Evolutionary conservation across 2,113 vertebrate genomes (phyloP), one percentile per base, ranked within the genome.

Genomic region (Pseudorectes ferrugineus): DNA sequence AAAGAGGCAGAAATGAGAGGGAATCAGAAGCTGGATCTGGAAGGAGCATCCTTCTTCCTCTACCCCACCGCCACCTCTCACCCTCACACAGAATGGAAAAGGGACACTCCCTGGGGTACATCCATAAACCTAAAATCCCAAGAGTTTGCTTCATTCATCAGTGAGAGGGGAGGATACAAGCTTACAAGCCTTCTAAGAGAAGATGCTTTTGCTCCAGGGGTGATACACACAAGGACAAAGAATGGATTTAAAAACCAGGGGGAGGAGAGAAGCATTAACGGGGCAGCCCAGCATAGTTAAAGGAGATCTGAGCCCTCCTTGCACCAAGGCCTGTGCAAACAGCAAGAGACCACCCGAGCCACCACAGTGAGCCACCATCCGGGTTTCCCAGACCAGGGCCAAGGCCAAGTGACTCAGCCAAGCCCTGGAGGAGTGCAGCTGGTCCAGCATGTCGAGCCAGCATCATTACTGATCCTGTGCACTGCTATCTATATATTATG

Each of bases 351-450:
- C 38, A 45, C 72, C 42, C 66, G 49, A 89, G 45, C 48, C 19
- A 9, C 43, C 42, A 14, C 0, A 0, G 20, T 48, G 67, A 88
- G 63, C 54, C 73, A 13, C 45, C 42, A 42, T 16, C n/a, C 0
- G 0, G 62, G 25, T 57, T 72, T 31, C 28, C 51, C 61, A 67
- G 52, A 33, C 5, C 35, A 42, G 63, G 10, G 14, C 42, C 20
- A 48, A 67, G 59, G 78, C 55, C 74, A 52, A 73, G 33, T 38
- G 58, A 76, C 66, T 85, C 74, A 79, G 71, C 45, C 61, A 75
- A 78, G 49, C 31, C 71, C 82, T 68, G 45, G 63, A 77, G 63
- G 42, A 48, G n/a, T 8, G 14, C 42, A 89, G 73, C 81, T 82
- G 62, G 61, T 58, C 84, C 77, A 55, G 66, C 52, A 59, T 4